Percentiles rank a stretch among this genome's conserved stretches.
Evolutionary conservation across 1,140 invertebrate species (phyloP).

Genomic region (Drosophila hydei): DNA sequence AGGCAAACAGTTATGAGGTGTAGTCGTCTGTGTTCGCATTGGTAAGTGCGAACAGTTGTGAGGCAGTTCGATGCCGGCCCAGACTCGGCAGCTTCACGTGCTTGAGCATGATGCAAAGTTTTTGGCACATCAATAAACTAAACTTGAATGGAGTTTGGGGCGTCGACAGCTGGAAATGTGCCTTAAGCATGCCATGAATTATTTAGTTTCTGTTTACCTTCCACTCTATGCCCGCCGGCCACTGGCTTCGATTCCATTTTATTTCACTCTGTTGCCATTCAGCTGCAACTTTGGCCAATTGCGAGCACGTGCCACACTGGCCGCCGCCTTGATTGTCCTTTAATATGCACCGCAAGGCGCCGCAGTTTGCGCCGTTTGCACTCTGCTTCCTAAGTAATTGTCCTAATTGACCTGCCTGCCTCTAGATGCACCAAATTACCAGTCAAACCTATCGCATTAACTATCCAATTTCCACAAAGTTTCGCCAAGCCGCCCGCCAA

Average conservation of each 20-base stretch:
- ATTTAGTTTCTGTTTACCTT: constrained; percentile 34
- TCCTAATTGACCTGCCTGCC: constrained; percentile 23
- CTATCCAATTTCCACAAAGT: not conserved
- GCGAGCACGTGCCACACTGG: constrained; percentile 26
- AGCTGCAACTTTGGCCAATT: constrained; percentile 23
- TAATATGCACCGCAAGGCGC: constrained; percentile 34
- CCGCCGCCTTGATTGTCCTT: constrained; percentile 27
- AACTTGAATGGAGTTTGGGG: constrained; percentile 22
- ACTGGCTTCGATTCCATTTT: not conserved
- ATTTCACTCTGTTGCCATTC: constrained; percentile 3
- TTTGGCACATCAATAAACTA: constrained; percentile 43
- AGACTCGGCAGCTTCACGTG: constrained; percentile 6
- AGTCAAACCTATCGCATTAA: constrained; percentile 21
- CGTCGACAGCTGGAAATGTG: constrained; percentile 35
- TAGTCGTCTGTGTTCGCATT: constrained; percentile 15
- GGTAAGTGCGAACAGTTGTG: constrained; percentile 30
- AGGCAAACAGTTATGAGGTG: constrained; percentile 11
- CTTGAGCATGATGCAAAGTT: constrained; percentile 28
- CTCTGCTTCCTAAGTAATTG: constrained; percentile 19
- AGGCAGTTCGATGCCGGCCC: constrained; percentile 17
- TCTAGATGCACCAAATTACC: constrained; percentile 12
- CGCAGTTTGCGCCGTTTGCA: constrained; percentile 5
- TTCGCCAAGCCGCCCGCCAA: constrained; percentile 6
- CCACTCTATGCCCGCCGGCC: not conserved
- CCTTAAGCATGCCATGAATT: constrained; percentile 45